Base-by-base conservation (phyloP, 2,797 vertebrate species). In the Protonibea diacanthus region DNA sequence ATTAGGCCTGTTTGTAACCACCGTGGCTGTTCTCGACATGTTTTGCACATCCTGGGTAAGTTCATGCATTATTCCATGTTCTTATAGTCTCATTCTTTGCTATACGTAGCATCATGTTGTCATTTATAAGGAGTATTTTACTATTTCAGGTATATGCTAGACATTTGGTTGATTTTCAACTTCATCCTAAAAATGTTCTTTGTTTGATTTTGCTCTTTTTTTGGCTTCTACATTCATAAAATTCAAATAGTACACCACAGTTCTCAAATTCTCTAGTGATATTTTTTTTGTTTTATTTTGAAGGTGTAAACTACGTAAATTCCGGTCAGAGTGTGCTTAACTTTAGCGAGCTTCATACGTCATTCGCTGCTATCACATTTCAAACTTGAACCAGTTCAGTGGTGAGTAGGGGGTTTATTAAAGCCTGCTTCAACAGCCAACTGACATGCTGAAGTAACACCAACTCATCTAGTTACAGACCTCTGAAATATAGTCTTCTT, bases 361-460 rank as follows among this genome's bases (percentile, higher is more conserved):
- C 13, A 1, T 59, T 63, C 49, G 71, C 72, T 84, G 51, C 81
- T 91, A 87, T 96, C 92, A 86, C 66, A 85, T 96, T 95, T 95
- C 79, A 85, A 86, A 92, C 66, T 89, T 93, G 69, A 79, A 88
- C 52, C 84, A 78, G 86, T 90, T 88, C 59, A 75, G 66, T 17
- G 63, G 76, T 80, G 78, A 66, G 80, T 9, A 63, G 48, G 5
- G 25, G 75, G 73, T 85, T 87, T 82, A 82, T 86, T 58, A 78
- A 66, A 20, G 56, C 21, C 70, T 47, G 49, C 48, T 44, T 56
- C 33, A 49, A 15, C 55, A 49, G 47, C 52, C 65, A 60, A 11
- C 38, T 27, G 33, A 71, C 25, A 40, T 14, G 60, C 23, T 29
- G 23, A 33, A 33, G 5, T 27, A 4, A 47, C 13, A 8, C 38